A percentile compares a stretch with the other conserved stretches of the same genome.
Conservation (phyloP, 2,888 invertebrate species). For the Nasonovia ribisnigri region DNA sequence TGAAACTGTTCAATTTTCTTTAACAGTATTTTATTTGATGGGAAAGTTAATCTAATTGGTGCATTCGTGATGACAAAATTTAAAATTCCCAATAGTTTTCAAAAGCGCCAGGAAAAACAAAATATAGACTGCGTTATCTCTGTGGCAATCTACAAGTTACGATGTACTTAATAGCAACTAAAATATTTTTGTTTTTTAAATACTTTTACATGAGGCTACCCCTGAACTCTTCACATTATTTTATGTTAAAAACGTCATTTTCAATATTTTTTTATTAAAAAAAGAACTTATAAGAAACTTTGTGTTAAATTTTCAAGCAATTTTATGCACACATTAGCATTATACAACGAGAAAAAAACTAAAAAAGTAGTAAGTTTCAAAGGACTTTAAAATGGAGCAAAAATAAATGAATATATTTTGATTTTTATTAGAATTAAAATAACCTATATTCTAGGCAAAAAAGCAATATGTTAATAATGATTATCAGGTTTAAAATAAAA, state of each 20-base stretch:
- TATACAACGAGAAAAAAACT: not conserved
- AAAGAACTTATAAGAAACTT: not conserved
- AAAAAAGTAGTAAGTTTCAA: not conserved
- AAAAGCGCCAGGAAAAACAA: too few relatives aligned
- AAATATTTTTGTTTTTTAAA: too few relatives aligned
- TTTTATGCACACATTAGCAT: not conserved
- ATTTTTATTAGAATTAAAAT: not conserved
- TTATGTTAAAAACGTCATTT: not conserved
- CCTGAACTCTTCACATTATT: not conserved
- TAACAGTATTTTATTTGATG: too few relatives aligned
- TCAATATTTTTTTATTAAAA: not conserved
- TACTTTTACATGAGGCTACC: too few relatives aligned
- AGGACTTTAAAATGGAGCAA: too few relatives aligned
- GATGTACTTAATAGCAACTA: too few relatives aligned
- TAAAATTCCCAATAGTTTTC: too few relatives aligned
- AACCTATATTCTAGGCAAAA: not conserved
- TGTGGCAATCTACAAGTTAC: too few relatives aligned
- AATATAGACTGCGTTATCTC: too few relatives aligned
- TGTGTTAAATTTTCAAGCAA: not conserved
- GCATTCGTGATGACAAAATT: too few relatives aligned
- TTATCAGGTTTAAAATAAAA: slow-evolving; percentile 26
- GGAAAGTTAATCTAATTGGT: too few relatives aligned
- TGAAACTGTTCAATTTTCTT: too few relatives aligned
- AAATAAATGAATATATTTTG: not conserved
- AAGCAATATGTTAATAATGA: not conserved